Percentiles rank a stretch among this genome's conserved stretches.
Evolutionary conservation across 2,888 invertebrate species (phyloP).

Genomic region (Amiota mariae): DNA sequence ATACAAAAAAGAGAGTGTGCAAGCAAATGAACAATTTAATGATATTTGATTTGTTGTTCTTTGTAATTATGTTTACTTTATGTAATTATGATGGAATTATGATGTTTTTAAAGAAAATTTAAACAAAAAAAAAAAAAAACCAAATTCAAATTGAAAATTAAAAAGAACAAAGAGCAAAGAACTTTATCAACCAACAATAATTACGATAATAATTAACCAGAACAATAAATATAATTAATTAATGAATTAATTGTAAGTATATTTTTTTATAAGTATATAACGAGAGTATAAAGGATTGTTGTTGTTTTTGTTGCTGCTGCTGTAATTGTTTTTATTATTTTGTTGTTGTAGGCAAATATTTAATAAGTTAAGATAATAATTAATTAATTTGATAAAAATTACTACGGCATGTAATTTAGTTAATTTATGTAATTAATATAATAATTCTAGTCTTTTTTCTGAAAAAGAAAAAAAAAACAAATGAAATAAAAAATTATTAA

Average conservation of each 20-base stretch:
- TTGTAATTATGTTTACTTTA: constrained; percentile 47
- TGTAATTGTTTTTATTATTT: constrained; percentile 4
- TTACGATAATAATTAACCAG: constrained; percentile 55
- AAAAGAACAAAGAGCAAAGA: no score
- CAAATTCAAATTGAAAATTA: no score
- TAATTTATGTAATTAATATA: no score
- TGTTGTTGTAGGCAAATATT: constrained; percentile 20
- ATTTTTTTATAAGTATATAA: constrained; percentile 37
- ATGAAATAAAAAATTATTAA: not conserved
- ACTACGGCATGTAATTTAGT: constrained; percentile 18
- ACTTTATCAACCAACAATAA: no score
- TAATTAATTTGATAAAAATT: constrained; percentile 16
- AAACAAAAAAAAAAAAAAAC: no score
- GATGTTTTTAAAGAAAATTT: constrained; percentile 18
- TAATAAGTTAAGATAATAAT: constrained; percentile 7
- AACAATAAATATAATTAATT: constrained; percentile 51
- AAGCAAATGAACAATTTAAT: constrained; percentile 72
- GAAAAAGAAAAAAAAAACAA: not conserved
- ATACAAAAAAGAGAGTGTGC: constrained; percentile 73
- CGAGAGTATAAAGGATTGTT: constrained; percentile 44
- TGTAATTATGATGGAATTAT: constrained; percentile 43
- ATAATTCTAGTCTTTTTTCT: no score
- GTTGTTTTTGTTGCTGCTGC: constrained; percentile 2
- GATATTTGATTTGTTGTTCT: constrained; percentile 30
- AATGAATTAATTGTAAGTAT: constrained; percentile 45